These are phyloP conservation scores for Mallotus villosus DNA, from an alignment of 2,797 vertebrate species.

Conservation along the genomic window DNA sequence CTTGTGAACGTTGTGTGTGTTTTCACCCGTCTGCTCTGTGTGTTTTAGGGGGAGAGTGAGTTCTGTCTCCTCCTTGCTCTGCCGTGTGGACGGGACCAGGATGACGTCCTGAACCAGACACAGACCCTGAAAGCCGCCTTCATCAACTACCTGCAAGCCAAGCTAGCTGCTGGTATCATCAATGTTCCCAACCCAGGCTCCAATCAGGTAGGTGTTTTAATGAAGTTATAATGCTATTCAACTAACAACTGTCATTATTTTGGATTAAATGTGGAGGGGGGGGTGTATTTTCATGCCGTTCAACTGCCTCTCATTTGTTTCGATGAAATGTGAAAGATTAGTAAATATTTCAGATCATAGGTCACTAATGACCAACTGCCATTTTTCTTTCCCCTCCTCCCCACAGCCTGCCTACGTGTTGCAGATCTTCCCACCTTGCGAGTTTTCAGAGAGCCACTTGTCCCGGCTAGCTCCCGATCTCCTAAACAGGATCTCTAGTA, in stretches of 20 bases:
- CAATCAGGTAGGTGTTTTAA: conserved; percentile 83
- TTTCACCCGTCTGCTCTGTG: conserved; percentile 27
- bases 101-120: conserved; percentile 94
- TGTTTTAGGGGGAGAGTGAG: conserved; percentile 89
- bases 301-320: no score
- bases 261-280: no score
- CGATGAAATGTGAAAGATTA: background rate
- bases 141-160: conserved; percentile 97
- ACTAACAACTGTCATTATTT: no score
- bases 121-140: conserved; percentile 95
- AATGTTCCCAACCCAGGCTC: conserved; percentile 98
- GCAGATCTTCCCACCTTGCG: conserved; percentile 98
- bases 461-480: conserved; percentile 96
- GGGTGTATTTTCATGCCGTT: no score
- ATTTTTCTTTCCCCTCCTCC: background rate
- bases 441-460: conserved; percentile 96
- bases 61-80: conserved; percentile 96
- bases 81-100: conserved; percentile 96
- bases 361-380: background rate
- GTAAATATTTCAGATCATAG: background rate
- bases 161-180: conserved; percentile 97
- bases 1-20: background rate
- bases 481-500: conserved; percentile 96
- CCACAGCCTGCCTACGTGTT: conserved; percentile 95
- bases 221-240: background rate